Base-by-base conservation (phyloP, 2,113 vertebrate species). In the Lipophrys pholis region DNA sequence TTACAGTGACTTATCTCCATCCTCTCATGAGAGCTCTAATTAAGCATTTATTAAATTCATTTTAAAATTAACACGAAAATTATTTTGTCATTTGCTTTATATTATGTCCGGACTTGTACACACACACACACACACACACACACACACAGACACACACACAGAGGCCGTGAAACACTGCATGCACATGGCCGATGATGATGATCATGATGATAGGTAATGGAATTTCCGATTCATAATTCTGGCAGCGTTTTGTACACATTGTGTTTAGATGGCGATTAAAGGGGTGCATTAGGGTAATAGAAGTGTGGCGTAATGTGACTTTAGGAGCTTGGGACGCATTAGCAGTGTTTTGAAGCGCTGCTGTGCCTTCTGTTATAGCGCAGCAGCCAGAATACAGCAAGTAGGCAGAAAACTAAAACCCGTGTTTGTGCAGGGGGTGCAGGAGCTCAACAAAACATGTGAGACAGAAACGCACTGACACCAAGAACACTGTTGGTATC, bases 191-290 rank as follows among this genome's bases (percentile, higher is more conserved):
- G 9, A 30, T 48, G 14, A 49, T 48, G 36, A 21, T 57, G 21
- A 42, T 59, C 21, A 30, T 30, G 21, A 30, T 30, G 21, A 30
- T 30, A 38, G 16, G 10, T 40, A 21, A 52, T 4, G 4, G 16
- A 17, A 51, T 38, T 49, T 35, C 14, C 6, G 11, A 49, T 16
- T 16, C 41, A 15, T 67, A 59, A 45, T 53, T 43, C 14, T 39
- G 21, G 54, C 72, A 51, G 53, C 38, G 11, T 51, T 57, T 36
- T 57, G 46, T 15, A 11, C 35, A 48, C 16, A 15, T 35, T 56
- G 51, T 41, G 9, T 62, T 11, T 39, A 41, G 17, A 5, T 41
- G 11, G 6, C 40, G 35, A 63, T 39, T 40, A n/a, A 54, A 48
- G 16, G 36, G 12, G 14, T n/a, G 17, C 21, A 54, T 72, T 39